Conservation (phyloP, 2,113 vertebrate species). For the Forbesichthys papilliferus region DNA sequence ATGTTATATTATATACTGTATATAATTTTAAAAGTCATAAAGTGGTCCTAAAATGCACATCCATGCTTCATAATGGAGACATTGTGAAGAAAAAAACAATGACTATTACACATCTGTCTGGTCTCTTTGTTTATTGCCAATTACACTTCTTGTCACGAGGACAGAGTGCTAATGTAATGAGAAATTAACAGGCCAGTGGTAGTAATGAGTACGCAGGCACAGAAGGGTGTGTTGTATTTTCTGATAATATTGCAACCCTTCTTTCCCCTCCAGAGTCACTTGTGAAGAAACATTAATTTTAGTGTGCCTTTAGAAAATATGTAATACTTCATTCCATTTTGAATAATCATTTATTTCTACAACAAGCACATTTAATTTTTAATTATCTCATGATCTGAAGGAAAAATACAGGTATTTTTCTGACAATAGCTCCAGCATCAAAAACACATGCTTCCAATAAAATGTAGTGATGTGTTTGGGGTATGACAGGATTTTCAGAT, state of each 20-base stretch:
- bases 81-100: conserved; percentile 15
- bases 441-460: neutral
- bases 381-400: neutral
- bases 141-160: conserved; percentile 40
- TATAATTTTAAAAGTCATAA: conserved; percentile 1
- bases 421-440: neutral
- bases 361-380: too few species aligned
- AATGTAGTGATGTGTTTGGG: neutral
- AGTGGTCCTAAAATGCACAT: neutral
- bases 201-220: conserved; percentile 19
- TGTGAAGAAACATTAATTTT: too few species aligned
- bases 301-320: neutral
- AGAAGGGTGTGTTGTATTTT: conserved; percentile 8
- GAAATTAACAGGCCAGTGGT: conserved; percentile 45
- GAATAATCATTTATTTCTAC: too few species aligned
- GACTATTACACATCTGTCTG: conserved; percentile 36
- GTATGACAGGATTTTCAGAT: conserved; percentile 19
- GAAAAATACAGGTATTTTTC: neutral
- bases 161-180: conserved; percentile 39
- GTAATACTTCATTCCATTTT: too few species aligned
- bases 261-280: neutral
- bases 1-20: neutral
- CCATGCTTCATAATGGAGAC: neutral
- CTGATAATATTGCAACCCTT: too few species aligned
- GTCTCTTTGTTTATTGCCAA: conserved; percentile 44